Base-by-base conservation (phyloP, 2,888 invertebrate species). In the Troilus luridus region DNA sequence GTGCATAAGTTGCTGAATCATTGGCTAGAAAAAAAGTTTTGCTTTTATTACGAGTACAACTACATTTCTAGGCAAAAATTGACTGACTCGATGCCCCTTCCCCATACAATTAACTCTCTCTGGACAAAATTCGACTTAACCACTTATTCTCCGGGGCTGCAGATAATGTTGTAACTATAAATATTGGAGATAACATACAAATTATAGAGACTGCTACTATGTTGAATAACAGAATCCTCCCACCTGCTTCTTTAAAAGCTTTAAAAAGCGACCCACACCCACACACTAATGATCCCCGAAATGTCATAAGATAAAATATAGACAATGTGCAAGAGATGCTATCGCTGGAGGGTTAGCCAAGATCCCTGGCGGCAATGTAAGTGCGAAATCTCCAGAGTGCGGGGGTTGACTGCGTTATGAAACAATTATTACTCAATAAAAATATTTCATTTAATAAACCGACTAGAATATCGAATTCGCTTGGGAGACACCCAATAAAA, bases 221-320 rank as follows among this genome's bases (percentile, higher is more conserved):
- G 11, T 64, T 24, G n/a, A 24, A 67, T 24, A 67, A 67, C 12
- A 14, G 24, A 24, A 8, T 7, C 81, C 54, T 54, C 81, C 81
- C 54, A 81, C 81, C 54, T 81, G 81, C 54, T 54, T 11, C 41
- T 54, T 54, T 81, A 81, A 81, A 7, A 81, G 12, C 81, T 21
- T 11, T 56, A 54, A 81, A 19, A 81, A 11, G 81, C 21, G 6
- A 21, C 81, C 41, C 54, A 41, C 54, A 19, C 54, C 8, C 24
- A 24, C 24, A 24, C 10, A 10, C 19, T 54, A 54, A 81, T 81
- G 21, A 56, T 56, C 9, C 12, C 54, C 19, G 10, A 41, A 54
- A 56, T 81, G 81, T 81, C 81, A 81, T 54, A 41, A 81, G 81
- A 81, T 81, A 54, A 41, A 81, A 81, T 81, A 81, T 54, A 81